Conservation (phyloP, 2,113 vertebrate species). For the Python bivittatus region DNA sequence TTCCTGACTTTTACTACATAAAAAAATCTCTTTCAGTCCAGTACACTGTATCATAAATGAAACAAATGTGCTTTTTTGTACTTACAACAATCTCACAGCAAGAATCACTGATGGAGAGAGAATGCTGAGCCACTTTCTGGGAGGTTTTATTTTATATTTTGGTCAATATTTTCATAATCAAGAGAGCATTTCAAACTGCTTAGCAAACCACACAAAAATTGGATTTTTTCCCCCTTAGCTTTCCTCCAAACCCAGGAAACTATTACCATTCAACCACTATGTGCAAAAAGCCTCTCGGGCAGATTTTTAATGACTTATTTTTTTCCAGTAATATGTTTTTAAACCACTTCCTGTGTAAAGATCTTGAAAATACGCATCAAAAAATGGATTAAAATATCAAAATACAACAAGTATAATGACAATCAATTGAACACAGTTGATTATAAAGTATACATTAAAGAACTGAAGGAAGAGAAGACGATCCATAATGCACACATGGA, state of each 20-base stretch:
- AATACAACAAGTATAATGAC: neutral
- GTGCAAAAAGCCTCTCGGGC: neutral
- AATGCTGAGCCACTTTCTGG: neutral
- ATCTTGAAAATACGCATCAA: neutral
- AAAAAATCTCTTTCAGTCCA: neutral
- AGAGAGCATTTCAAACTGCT: neutral
- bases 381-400: neutral
- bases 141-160: neutral
- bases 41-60: neutral
- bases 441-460: neutral
- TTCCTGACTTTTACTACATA: neutral
- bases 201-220: neutral
- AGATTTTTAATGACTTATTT: neutral
- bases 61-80: neutral
- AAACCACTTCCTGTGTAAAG: neutral
- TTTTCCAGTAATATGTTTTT: neutral
- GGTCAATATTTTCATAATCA: neutral
- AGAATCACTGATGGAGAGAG: neutral
- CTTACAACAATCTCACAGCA: neutral
- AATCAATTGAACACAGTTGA: neutral
- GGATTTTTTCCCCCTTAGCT: neutral
- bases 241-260: neutral
- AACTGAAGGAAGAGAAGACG: neutral
- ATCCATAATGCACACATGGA: neutral
- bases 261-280: neutral